Evolutionary conservation across 1,140 invertebrate species (phyloP), one percentile per base, ranked within the genome.

Genomic region (Cotesia glomerata): DNA sequence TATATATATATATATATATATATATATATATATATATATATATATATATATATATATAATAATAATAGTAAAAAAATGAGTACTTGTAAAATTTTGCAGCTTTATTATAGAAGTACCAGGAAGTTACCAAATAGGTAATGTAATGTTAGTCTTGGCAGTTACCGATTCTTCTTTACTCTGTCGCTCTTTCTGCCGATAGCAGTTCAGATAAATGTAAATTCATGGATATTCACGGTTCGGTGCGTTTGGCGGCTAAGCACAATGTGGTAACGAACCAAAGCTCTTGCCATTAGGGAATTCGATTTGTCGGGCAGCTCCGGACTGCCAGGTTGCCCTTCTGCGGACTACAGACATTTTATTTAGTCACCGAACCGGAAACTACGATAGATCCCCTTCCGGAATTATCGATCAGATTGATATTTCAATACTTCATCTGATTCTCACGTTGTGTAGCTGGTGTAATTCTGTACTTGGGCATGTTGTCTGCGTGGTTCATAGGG

Each of bases 261-360:
- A 77, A 77, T 75, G 74, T 75, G 72, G 71, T 75, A 77, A 77
- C 74, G 76, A 77, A 77, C 74, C 74, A 75, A 75, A 75, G 76
- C 73, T 75, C 76, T 77, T 77, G 73, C 76, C 72, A 77, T 77
- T 75, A 77, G 74, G 72, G 74, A 77, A 77, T 77, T 77, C 74
- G 71, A 77, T 77, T 77, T 75, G 72, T 77, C 63, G 69, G 69
- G 14, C 32, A 45, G 18, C 34, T 54, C 61, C 18, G 52, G 54
- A 16, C 54, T 26, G 39, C 11, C 11, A 11, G 39, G 39, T 1
- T 9, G 11, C 52, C 7, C 49, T 71, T 61, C 68, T 71, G 51
- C 69, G 67, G 69, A 72, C 71, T 71, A 56, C 69, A 70, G 69
- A 72, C 69, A 73, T 77, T 77, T 77, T 75, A 75, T 77, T 77